Conservation (phyloP, 2,888 invertebrate species). For the Orthonychiurus folsomi region DNA sequence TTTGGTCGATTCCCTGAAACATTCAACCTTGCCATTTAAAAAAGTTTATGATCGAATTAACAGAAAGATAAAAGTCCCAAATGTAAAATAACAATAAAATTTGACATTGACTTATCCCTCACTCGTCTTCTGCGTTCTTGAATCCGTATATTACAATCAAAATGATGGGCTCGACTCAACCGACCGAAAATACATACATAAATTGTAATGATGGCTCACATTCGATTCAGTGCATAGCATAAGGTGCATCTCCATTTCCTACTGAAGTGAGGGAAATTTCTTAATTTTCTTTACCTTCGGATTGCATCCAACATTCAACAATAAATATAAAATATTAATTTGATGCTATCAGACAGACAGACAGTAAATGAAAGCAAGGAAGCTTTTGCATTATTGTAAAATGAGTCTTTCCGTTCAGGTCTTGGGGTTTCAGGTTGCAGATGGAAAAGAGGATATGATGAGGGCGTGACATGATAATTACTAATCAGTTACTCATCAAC, state of each 20-base stretch:
- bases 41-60: not conserved
- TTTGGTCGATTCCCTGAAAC: not conserved
- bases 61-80: not conserved
- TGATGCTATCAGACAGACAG: not conserved
- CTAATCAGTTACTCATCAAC: slow-evolving; percentile 12
- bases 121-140: not conserved
- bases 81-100: not conserved
- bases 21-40: not conserved
- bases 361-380: too few species aligned
- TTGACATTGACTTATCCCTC: not conserved
- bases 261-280: not conserved
- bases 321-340: not conserved
- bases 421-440: not conserved
- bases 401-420: not conserved
- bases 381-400: too few species aligned
- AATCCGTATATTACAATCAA: too few species aligned
- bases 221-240: not conserved
- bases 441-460: slow-evolving; percentile 9
- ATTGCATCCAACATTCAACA: not conserved
- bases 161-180: too few species aligned
- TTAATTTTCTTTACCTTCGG: not conserved
- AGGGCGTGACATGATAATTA: slow-evolving; percentile 18
- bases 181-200: too few species aligned
- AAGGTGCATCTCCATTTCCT: not conserved
- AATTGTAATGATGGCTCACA: not conserved